Conservation (phyloP, 2,113 vertebrate species). For the Lophura nycthemera region DNA sequence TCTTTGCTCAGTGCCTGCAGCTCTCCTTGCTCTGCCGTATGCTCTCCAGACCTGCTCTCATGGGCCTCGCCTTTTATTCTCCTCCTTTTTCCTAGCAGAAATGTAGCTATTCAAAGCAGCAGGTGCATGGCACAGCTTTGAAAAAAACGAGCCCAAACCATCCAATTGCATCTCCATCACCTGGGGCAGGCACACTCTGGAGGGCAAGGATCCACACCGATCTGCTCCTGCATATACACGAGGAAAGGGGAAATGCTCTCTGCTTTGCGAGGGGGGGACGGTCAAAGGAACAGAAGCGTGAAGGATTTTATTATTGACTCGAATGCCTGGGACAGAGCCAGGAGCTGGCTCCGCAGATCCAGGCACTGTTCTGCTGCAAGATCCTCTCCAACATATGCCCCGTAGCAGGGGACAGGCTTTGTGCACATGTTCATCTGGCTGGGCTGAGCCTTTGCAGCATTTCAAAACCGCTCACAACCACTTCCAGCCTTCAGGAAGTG, state of each 20-base stretch:
- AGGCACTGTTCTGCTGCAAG: not conserved
- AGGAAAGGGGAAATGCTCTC: not conserved
- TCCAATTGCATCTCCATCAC: not conserved
- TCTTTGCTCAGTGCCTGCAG: not conserved
- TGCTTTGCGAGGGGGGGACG: not conserved
- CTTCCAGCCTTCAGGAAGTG: not conserved
- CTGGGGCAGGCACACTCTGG: not conserved
- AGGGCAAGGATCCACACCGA: too few relatives aligned
- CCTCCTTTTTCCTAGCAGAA: not conserved
- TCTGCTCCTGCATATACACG: not conserved
- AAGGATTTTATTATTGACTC: conserved; percentile 3
- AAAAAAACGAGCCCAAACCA: not conserved
- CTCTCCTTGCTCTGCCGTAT: not conserved
- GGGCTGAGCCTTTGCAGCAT: not conserved
- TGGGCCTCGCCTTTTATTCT: not conserved
- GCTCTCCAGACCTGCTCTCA: not conserved
- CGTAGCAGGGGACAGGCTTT: fast-evolving
- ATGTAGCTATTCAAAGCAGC: not conserved
- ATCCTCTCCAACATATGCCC: conserved; percentile 19
- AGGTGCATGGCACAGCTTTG: not conserved
- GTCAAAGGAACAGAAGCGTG: not conserved
- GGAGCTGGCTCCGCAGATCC: not conserved
- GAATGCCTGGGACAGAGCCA: not conserved
- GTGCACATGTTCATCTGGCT: conserved; percentile 42
- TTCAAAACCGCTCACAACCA: not conserved